These are phyloP conservation scores for Cervus canadensis DNA, from an alignment of 2,113 vertebrate species.

Conservation along the genomic window DNA sequence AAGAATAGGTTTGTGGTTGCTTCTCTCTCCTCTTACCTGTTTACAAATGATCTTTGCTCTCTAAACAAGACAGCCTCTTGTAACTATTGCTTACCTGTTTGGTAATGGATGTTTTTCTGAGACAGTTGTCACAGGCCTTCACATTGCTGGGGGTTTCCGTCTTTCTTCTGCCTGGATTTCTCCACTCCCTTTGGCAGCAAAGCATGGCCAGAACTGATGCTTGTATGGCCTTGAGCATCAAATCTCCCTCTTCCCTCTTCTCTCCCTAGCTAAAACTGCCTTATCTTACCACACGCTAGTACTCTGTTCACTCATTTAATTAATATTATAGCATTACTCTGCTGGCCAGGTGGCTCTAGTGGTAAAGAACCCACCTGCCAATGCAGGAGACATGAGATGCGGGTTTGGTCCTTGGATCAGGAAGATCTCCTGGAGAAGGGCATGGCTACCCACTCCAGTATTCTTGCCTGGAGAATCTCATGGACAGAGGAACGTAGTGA, in stretches of 20 bases:
- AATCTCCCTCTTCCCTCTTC: not conserved
- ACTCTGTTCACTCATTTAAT: not conserved
- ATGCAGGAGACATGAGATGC: not conserved
- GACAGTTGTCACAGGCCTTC: not conserved
- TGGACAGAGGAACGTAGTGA: accelerated
- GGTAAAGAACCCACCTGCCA: not conserved
- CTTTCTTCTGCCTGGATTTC: not conserved
- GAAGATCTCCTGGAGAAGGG: not conserved
- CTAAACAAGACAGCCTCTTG: not conserved
- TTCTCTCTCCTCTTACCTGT: not conserved
- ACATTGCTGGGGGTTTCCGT: accelerated
- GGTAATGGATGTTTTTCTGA: not conserved
- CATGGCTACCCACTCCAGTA: not conserved
- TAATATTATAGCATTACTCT: not conserved
- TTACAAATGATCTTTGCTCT: not conserved
- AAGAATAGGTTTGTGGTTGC: not conserved
- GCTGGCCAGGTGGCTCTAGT: not conserved
- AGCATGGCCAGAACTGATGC: not conserved
- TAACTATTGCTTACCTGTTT: not conserved
- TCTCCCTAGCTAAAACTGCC: not conserved
- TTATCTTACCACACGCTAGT: not conserved
- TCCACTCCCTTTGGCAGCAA: not conserved
- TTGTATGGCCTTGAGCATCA: not conserved
- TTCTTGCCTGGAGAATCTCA: not conserved
- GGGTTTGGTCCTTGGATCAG: not conserved